Evolutionary conservation across 2,888 invertebrate species (phyloP), one percentile per base, ranked within the genome.

Genomic region (Caradrina clavipalpis): DNA sequence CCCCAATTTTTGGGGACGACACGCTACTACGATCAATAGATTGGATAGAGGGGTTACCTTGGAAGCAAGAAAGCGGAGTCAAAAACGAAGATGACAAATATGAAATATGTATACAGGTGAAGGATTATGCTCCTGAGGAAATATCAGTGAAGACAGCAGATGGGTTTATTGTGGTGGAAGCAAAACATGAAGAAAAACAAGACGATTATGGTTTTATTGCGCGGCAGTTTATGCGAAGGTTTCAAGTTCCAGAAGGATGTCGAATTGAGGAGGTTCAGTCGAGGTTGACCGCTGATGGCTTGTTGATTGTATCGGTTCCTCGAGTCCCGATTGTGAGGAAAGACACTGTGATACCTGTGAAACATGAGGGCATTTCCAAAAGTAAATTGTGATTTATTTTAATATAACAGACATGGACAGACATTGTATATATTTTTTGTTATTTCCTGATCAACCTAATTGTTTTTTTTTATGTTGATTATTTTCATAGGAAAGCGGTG

Each of bases 31-130:
- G 89, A 57, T 94, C 94, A 1, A 90, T 94, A 57, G 94, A 94
- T 73, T 94, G 94, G 93, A 73, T 93, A 35, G 94, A 92, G 73
- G 91, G 92, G 72, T 91, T 93, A 54, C 93, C 92, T 6, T 93
- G 93, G 93, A 86, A 87, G 68, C 89, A 92, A 71, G 92, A 92
- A 63, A 89, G 89, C 53, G 74, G 81, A 1, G 76, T 91, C 17
- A 88, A 84, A 61, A 82, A 74, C 2, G 86, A 89, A 17, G 86
- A 86, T 47, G 89, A 92, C 78, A 91, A 86, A 73, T 94, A 91
- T 70, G 91, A 92, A 82, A 89, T 94, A 67, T 81, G 83, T 67
- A 80, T 94, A 69, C 86, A 90, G 70, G 87, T 92, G 13, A 92
- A 90, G 75, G 90, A 93, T 74, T 94, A 92, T 83, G 78, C 82